Percentiles rank a stretch among this genome's conserved stretches.
These are phyloP conservation scores for Exocentrus adspersus DNA, from an alignment of 2,888 invertebrate species.

Conservation along the genomic window DNA sequence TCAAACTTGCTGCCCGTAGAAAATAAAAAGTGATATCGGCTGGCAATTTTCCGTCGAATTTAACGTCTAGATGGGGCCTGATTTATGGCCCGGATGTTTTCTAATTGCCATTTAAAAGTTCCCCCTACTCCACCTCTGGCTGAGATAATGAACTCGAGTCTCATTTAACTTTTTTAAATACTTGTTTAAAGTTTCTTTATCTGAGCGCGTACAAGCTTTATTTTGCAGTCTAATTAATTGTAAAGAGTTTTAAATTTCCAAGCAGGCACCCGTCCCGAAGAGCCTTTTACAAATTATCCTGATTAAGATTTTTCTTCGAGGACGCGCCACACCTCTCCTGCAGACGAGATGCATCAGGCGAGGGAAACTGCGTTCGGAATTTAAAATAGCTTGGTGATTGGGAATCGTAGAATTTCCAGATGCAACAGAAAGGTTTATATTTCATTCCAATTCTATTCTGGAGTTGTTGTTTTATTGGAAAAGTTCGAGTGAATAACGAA, in stretches of 20 bases:
- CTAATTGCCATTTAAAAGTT: slow-evolving; percentile 31
- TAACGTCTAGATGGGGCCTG: not conserved
- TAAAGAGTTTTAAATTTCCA: slow-evolving; percentile 6
- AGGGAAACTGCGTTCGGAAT: too few species aligned
- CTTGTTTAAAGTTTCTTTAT: too few species aligned
- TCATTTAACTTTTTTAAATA: slow-evolving; percentile 35
- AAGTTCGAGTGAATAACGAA: too few species aligned
- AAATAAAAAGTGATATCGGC: slow-evolving; percentile 6
- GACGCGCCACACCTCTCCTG: not conserved
- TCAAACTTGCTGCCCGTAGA: not conserved
- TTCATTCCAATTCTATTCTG: too few species aligned
- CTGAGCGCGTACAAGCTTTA: slow-evolving; percentile 31
- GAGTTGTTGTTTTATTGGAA: too few species aligned
- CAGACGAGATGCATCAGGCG: not conserved
- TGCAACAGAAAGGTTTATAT: too few species aligned
- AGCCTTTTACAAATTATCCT: not conserved
- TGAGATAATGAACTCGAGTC: slow-evolving; percentile 35
- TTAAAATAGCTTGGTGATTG: too few species aligned
- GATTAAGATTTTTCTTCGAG: not conserved
- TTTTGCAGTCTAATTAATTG: slow-evolving; percentile 29
- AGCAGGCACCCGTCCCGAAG: not conserved
- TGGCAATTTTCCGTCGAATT: slow-evolving; percentile 1
- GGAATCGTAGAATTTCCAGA: too few species aligned
- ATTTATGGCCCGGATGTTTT: slow-evolving; percentile 8
- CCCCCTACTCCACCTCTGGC: too few species aligned